Percentiles rank a stretch among this genome's conserved stretches.
phyloP scores from a whole-genome alignment of 2,888 invertebrate species.

The Meiosimyza decipiens region DNA sequence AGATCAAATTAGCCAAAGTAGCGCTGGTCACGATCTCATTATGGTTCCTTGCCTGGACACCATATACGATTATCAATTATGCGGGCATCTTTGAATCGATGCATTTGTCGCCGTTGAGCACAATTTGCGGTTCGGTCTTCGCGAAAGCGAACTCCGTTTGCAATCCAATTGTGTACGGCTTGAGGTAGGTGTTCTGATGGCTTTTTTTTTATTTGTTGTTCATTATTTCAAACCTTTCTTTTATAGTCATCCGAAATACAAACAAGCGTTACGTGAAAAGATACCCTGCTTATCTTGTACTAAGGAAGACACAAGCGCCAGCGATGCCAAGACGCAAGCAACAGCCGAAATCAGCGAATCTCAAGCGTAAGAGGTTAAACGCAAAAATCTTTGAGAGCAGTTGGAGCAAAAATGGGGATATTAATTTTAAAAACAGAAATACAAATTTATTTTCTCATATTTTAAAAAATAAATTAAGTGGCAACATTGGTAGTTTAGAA shows the following conservation, averaged over 20 bases:
- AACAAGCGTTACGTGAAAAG: conserved; percentile 71
- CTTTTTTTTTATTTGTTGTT: not conserved
- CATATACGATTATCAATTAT: conserved; percentile 71
- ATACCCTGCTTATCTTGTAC: conserved; percentile 73
- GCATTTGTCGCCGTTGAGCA: conserved; percentile 69
- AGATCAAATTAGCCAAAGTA: conserved; percentile 72
- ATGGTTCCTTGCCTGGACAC: conserved; percentile 77
- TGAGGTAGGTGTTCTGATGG: conserved; percentile 68
- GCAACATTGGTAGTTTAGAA: conserved; percentile 6
- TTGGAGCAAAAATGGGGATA: not conserved
- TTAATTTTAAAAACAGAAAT: conserved; percentile 9
- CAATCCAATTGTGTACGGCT: conserved; percentile 72
- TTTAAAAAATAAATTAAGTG: conserved; percentile 3
- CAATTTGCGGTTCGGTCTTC: conserved; percentile 72
- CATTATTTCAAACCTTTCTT: not conserved
- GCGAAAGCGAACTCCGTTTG: conserved; percentile 73
- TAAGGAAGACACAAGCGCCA: conserved; percentile 50
- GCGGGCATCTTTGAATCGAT: conserved; percentile 69
- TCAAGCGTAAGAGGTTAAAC: conserved; percentile 50
- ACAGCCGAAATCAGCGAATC: conserved; percentile 63
- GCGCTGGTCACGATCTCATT: conserved; percentile 74
- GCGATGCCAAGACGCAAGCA: conserved; percentile 59
- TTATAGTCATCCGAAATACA: conserved; percentile 73
- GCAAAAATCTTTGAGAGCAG: not conserved
- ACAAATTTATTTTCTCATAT: not conserved